A percentile compares a stretch with the other conserved stretches of the same genome.
phyloP scores from a whole-genome alignment of 1,140 invertebrate genomes.

The Drosophila yakuba region DNA sequence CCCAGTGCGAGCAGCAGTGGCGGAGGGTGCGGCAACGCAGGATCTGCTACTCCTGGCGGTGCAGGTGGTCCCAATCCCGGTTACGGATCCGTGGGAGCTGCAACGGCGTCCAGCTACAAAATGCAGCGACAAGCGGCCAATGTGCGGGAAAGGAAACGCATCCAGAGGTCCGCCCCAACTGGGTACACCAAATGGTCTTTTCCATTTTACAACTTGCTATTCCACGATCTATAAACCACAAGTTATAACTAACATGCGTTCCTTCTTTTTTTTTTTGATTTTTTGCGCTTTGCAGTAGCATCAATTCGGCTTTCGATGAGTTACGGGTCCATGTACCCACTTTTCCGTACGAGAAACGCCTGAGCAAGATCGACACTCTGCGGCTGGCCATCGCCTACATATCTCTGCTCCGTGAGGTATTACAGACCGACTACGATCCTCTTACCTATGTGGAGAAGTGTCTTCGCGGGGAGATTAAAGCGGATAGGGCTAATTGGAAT shows the following conservation, averaged over 20 bases:
- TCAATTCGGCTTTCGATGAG: conserved; percentile 99
- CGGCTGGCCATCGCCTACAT: conserved; percentile 98
- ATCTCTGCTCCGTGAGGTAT: conserved; percentile 94
- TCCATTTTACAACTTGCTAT: conserved; percentile 68
- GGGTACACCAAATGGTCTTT: conserved; percentile 87
- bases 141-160: conserved; percentile 96
- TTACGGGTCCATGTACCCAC: conserved; percentile 97
- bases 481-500: conserved; percentile 96
- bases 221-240: background rate
- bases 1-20: conserved; percentile 72
- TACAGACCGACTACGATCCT: conserved; percentile 96
- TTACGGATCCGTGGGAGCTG: conserved; percentile 81
- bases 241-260: conserved; percentile 50
- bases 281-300: conserved; percentile 91
- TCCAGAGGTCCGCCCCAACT: conserved; percentile 96
- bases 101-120: conserved; percentile 90
- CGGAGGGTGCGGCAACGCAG: conserved; percentile 40
- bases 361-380: conserved; percentile 99
- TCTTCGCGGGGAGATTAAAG: conserved; percentile 94
- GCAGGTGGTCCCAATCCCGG: conserved; percentile 34
- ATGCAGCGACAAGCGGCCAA: conserved; percentile 96
- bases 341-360: conserved; percentile 98
- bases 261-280: background rate
- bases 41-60: conserved; percentile 25
- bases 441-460: conserved; percentile 97